A percentile compares a stretch with the other conserved stretches of the same genome.
Evolutionary conservation across 1,140 invertebrate genomes (phyloP).

Genomic region (Anoplophora glabripennis): DNA sequence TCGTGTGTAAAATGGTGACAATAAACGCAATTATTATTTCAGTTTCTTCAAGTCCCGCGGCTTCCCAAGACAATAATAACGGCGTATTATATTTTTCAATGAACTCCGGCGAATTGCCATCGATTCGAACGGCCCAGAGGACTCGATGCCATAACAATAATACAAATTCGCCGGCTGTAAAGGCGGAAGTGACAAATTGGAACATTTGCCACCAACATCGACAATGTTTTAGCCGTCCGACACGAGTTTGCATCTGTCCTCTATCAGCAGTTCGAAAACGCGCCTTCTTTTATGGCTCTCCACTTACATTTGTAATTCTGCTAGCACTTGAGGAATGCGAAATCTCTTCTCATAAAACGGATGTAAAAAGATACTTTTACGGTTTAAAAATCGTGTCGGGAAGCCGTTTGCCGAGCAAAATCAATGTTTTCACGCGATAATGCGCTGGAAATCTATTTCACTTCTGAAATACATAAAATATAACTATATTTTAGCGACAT

Average conservation of each 20-base stretch:
- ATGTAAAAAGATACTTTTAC: slow-evolving; percentile 27
- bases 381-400: slow-evolving; percentile 6
- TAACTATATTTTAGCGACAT: too few relatives aligned
- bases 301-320: slow-evolving; percentile 26
- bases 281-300: slow-evolving; percentile 18
- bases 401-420: neutral
- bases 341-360: slow-evolving; percentile 29
- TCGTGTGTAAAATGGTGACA: too few relatives aligned
- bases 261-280: slow-evolving; percentile 17
- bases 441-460: neutral
- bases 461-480: too few relatives aligned
- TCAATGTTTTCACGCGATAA: neutral
- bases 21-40: too few relatives aligned
- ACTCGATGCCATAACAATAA: neutral
- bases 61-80: too few relatives aligned
- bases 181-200: slow-evolving; percentile 15
- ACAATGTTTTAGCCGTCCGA: slow-evolving; percentile 15
- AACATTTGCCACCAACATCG: slow-evolving; percentile 5
- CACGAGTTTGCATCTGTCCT: slow-evolving; percentile 4
- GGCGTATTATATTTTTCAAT: too few relatives aligned
- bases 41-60: too few relatives aligned
- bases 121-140: too few relatives aligned
- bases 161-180: slow-evolving; percentile 13
- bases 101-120: too few relatives aligned
- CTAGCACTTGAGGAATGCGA: slow-evolving; percentile 18